These are phyloP conservation scores for Tetropium fuscum DNA, from an alignment of 2,888 invertebrate genomes.

Conservation along the genomic window DNA sequence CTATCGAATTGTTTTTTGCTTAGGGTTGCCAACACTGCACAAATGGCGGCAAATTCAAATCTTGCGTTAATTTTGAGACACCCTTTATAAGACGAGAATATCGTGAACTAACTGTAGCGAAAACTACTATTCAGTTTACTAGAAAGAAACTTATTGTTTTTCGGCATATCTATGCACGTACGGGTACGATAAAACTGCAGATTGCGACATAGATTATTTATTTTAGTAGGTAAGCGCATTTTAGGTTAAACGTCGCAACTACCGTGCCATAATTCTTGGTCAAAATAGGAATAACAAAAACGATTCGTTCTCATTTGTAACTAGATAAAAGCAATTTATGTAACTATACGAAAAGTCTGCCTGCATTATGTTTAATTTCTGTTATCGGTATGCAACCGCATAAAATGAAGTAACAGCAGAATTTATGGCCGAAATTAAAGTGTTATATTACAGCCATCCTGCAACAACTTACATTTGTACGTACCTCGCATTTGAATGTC, in stretches of 20 bases:
- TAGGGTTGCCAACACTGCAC: too few relatives aligned
- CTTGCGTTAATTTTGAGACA: too few relatives aligned
- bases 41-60: too few relatives aligned
- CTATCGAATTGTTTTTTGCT: too few relatives aligned
- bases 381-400: conserved; percentile 13
- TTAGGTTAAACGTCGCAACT: neutral
- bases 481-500: too few relatives aligned
- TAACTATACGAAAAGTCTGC: conserved; percentile 15
- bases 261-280: conserved; percentile 9
- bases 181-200: too few relatives aligned
- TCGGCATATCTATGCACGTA: too few relatives aligned
- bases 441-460: conserved; percentile 12
- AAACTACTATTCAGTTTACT: too few relatives aligned
- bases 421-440: conserved; percentile 10
- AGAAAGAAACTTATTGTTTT: too few relatives aligned
- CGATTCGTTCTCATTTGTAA: conserved; percentile 11
- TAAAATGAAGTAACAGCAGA: neutral
- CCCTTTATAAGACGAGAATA: too few relatives aligned
- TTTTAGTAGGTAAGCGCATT: neutral
- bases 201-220: neutral
- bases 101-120: too few relatives aligned
- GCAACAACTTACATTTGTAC: conserved; percentile 10
- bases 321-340: conserved; percentile 3
- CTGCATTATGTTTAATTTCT: conserved; percentile 11
- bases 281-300: conserved; percentile 13